Evolutionary conservation across 2,113 vertebrate species (phyloP).

Genomic region (Lophochroa leadbeateri): DNA sequence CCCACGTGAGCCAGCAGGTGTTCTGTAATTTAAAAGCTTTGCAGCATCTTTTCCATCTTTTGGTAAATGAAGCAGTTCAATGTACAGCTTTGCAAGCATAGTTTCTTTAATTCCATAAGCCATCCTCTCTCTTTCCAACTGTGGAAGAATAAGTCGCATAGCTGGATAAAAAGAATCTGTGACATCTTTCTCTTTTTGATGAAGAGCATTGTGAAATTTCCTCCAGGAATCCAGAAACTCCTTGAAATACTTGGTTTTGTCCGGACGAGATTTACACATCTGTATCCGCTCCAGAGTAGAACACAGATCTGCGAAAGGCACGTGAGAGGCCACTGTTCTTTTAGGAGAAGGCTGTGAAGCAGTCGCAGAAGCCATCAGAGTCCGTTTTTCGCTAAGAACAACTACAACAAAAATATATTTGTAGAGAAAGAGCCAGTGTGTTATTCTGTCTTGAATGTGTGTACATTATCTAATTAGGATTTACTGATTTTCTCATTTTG

Average conservation of each 20-base stretch:
- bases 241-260: slow-evolving; percentile 85
- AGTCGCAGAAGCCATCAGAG: slow-evolving; percentile 67
- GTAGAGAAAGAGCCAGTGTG: rapidly evolving
- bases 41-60: slow-evolving; percentile 91
- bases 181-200: slow-evolving; percentile 82
- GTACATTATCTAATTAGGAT: not conserved
- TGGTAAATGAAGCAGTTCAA: slow-evolving; percentile 89
- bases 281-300: slow-evolving; percentile 90
- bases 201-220: slow-evolving; percentile 88
- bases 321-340: slow-evolving; percentile 83
- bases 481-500: not conserved
- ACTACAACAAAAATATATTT: not conserved
- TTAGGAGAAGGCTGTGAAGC: slow-evolving; percentile 11
- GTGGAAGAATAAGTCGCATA: slow-evolving; percentile 92
- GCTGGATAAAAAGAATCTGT: slow-evolving; percentile 95
- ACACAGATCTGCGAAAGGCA: slow-evolving; percentile 92
- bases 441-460: not conserved
- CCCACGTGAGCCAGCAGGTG: slow-evolving; percentile 81
- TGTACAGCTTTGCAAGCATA: slow-evolving; percentile 95
- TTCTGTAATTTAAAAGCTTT: slow-evolving; percentile 91
- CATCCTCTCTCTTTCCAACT: slow-evolving; percentile 92
- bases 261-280: slow-evolving; percentile 82
- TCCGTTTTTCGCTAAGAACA: not conserved
- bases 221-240: slow-evolving; percentile 94
- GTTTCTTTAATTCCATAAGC: slow-evolving; percentile 98